Percentiles rank a stretch among this genome's conserved stretches.
Evolutionary conservation across 2,113 vertebrate species (phyloP).

Genomic region (Aegotheles bennettii): DNA sequence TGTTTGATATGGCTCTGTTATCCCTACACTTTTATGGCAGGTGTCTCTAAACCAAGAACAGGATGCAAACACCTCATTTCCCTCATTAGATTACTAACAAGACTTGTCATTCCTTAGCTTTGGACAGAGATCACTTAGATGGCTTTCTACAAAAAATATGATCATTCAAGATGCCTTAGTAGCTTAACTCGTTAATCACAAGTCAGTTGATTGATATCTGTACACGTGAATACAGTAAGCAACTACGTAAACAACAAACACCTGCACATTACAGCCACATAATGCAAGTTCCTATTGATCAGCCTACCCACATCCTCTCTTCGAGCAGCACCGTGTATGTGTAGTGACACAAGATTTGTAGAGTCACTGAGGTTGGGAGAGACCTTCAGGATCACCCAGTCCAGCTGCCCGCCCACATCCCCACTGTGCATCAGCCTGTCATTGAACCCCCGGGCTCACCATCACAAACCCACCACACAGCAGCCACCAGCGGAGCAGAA

Average conservation of each 20-base stretch:
- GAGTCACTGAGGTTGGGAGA: too few species aligned
- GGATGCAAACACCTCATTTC: neutral
- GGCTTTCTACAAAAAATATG: neutral
- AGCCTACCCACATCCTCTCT: neutral
- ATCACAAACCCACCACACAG: neutral
- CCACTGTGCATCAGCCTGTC: neutral
- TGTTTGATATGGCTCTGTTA: neutral
- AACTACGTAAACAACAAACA: neutral
- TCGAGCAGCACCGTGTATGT: rapidly evolving
- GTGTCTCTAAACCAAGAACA: neutral
- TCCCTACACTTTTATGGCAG: neutral
- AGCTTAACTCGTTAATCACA: neutral
- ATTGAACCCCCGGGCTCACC: neutral
- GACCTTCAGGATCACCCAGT: too few species aligned
- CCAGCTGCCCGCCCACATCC: too few species aligned
- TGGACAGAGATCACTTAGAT: neutral
- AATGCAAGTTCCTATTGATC: neutral
- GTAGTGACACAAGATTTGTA: neutral
- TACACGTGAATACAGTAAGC: too few species aligned
- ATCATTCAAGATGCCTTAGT: neutral
- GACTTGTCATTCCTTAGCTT: neutral
- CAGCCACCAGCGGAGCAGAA: neutral
- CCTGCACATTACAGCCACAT: neutral
- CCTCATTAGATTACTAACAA: neutral
- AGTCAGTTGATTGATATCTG: neutral